phyloP scores from a whole-genome alignment of 1,140 invertebrate genomes.

The Andrena cerasifolii region DNA sequence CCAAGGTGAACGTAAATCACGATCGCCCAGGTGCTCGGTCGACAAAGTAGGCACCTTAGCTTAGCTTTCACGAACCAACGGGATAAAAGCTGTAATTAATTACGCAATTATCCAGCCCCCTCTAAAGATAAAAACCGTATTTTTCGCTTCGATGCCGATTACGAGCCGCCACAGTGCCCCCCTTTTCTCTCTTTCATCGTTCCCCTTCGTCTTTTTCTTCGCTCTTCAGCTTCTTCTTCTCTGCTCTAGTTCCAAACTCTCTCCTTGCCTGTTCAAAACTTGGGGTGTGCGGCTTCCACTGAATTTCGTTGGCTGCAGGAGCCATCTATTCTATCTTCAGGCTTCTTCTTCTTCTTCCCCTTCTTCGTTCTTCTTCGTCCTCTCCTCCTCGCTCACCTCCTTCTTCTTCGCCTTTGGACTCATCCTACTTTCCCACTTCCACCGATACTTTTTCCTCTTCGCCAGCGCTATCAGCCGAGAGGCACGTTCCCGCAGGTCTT shows the following conservation, averaged over 20 bases:
- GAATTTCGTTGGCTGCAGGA: background rate
- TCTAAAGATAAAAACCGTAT: constrained; percentile 77
- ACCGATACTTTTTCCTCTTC: constrained; percentile 12
- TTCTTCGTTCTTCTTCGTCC: constrained; percentile 20
- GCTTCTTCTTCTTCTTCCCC: background rate
- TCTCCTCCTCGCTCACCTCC: constrained; percentile 6
- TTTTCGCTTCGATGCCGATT: constrained; percentile 78
- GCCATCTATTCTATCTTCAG: background rate
- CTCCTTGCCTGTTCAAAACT: constrained; percentile 8
- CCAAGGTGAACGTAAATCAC: constrained; percentile 68
- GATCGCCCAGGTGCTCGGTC: constrained; percentile 66
- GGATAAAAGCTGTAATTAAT: constrained; percentile 78
- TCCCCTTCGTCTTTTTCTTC: background rate
- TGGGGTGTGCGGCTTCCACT: background rate
- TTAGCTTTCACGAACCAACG: constrained; percentile 49
- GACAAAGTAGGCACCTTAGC: constrained; percentile 60
- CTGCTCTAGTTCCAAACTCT: background rate
- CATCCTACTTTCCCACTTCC: constrained; percentile 15
- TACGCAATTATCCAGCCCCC: constrained; percentile 76
- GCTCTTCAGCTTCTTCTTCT: background rate
- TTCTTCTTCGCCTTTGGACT: background rate
- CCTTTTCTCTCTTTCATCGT: constrained; percentile 1
- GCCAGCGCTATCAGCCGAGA: constrained; percentile 29
- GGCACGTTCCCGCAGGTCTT: constrained; percentile 55
- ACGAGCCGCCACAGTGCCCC: constrained; percentile 42